phyloP scores from a whole-genome alignment of 2,113 vertebrate species.

The Sterrhoptilus dennistouni region DNA sequence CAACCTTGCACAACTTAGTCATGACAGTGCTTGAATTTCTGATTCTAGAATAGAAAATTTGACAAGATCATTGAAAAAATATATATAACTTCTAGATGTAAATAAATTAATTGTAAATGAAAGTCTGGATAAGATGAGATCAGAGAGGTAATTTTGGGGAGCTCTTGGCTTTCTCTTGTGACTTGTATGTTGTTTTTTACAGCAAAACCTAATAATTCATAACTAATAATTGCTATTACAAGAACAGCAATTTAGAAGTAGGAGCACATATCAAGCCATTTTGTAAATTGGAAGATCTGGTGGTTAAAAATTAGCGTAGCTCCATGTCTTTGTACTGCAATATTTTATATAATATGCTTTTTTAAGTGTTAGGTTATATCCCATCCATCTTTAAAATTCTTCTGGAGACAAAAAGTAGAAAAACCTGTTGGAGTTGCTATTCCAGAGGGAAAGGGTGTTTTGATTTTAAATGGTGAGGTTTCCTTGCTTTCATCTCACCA shows the following conservation, averaged over 20 bases:
- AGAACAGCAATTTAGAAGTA: background rate
- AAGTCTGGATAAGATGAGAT: background rate
- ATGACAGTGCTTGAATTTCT: background rate
- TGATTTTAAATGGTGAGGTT: slow-evolving; percentile 10
- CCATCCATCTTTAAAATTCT: background rate
- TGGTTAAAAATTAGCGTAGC: background rate
- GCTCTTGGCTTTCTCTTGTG: background rate
- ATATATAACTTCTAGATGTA: background rate
- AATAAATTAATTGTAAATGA: background rate
- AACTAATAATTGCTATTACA: background rate
- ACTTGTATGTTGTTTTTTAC: background rate
- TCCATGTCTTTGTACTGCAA: background rate
- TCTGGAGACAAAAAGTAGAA: background rate
- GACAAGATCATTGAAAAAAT: background rate
- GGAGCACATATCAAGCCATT: background rate
- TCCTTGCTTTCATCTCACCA: background rate
- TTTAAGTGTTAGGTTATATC: background rate
- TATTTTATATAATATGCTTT: background rate
- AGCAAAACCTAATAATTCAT: background rate
- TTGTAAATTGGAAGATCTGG: background rate
- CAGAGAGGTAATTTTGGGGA: background rate
- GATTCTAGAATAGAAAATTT: background rate
- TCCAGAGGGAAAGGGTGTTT: background rate
- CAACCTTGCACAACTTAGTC: background rate
- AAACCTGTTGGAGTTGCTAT: slow-evolving; percentile 38